Base-by-base conservation (phyloP, 2,113 vertebrate genomes). In the Trematomus loennbergii region DNA sequence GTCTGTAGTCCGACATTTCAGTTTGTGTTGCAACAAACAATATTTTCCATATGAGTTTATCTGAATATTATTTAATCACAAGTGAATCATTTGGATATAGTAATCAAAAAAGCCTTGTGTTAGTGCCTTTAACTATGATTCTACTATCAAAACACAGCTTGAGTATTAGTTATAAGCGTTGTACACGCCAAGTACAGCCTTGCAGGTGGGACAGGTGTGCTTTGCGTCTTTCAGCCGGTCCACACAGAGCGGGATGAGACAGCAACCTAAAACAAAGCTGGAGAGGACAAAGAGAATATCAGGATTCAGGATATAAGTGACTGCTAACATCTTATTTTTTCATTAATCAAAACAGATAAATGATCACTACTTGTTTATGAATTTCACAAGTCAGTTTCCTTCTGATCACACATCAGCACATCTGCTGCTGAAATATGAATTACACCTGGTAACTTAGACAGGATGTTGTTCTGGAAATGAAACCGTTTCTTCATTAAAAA, bases 171-270 rank as follows among this genome's bases (percentile, higher is more conserved):
- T 88, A 93, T 50, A 94, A 61, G 52, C 96, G 96, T 84, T 97
- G 87, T 96, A 96, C 79, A 94, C 92, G 9, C 96, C 95, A 53
- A 97, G n/a, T 33, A 94, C 81, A 4, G 90, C 73, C 9, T 40
- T 92, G 91, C 97, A 97, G 83, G 92, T 94, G 0, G 96, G 95
- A 75, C 97, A 97, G 78, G 46, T 91, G 84, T 97, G 97, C 84
- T 95, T 94, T 81, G 96, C 96, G 3, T 98, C 95, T 81, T 93
- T 96, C 25, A 97, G 90, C 3, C 95, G 92, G 13, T 97, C 93
- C 53, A 96, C 87, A 15, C 96, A 97, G 89, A 98, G 97, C 0
- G 97, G 97, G 79, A 97, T 95, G 89, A 97, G 94, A 82, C 97
- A 97, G 93, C 97, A 97, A 58, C 97, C 96, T 0, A 71, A 78